A percentile compares a stretch with the other conserved stretches of the same genome.
phyloP scores from a whole-genome alignment of 1,140 invertebrate species.

The Philaenus spumarius region DNA sequence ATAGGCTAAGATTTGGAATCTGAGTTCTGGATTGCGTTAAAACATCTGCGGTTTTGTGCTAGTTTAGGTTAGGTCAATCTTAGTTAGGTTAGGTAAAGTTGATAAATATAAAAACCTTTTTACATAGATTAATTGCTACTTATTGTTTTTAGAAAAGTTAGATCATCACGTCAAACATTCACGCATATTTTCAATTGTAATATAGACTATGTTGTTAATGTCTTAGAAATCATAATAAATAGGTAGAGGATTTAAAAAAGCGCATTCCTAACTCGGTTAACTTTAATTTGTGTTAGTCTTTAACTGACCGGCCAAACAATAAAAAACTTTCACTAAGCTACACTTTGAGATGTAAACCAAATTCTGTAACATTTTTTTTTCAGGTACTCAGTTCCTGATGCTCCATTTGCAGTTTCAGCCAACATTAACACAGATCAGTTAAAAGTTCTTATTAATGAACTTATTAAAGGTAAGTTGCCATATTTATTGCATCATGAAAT shows the following conservation, averaged over 20 bases:
- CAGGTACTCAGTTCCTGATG: slow-evolving; percentile 83
- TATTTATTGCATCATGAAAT: slow-evolving; percentile 21
- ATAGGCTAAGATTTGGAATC: too few relatives aligned
- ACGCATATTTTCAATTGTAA: too few relatives aligned
- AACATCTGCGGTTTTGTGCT: too few relatives aligned
- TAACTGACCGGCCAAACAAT: slow-evolving; percentile 13
- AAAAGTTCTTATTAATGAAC: slow-evolving; percentile 72
- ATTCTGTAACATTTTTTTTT: slow-evolving; percentile 37
- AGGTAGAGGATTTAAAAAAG: not conserved
- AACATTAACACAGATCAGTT: slow-evolving; percentile 60
- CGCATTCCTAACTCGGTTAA: slow-evolving; percentile 9
- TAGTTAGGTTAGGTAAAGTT: too few relatives aligned
- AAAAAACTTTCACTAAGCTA: slow-evolving; percentile 23
- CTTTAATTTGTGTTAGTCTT: slow-evolving; percentile 17
- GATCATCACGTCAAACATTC: too few relatives aligned
- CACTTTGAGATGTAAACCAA: too few relatives aligned
- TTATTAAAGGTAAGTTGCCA: slow-evolving; percentile 57
- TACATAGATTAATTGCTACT: too few relatives aligned
- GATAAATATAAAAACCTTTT: too few relatives aligned
- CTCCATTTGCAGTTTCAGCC: slow-evolving; percentile 70
- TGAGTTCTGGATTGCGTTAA: too few relatives aligned
- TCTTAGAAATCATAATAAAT: not conserved
- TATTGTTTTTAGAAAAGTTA: too few relatives aligned
- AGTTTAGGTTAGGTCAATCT: too few relatives aligned
- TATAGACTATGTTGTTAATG: too few relatives aligned